phyloP scores from a whole-genome alignment of 2,113 vertebrate species.

The Anser cygnoides region DNA sequence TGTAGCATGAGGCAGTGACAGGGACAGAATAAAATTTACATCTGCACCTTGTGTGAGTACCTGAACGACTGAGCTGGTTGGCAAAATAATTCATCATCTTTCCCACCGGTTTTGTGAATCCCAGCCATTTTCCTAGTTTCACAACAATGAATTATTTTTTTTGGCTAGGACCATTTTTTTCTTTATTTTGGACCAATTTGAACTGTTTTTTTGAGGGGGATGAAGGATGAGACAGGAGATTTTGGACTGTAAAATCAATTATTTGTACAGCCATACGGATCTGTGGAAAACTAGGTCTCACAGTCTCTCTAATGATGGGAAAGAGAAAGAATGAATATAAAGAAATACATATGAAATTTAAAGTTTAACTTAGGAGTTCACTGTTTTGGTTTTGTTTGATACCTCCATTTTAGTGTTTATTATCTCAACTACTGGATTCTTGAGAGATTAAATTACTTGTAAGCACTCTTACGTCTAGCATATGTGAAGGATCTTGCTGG shows the following conservation, averaged over 20 bases:
- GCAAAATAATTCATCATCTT: background rate
- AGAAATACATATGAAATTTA: conserved; percentile 15
- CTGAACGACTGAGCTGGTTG: background rate
- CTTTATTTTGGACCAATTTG: conserved; percentile 56
- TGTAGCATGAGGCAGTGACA: background rate
- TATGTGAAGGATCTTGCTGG: conserved; percentile 46
- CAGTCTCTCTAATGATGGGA: conserved; percentile 48
- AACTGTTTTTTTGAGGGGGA: conserved; percentile 4
- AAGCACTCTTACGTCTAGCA: conserved; percentile 9
- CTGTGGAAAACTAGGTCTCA: conserved; percentile 51
- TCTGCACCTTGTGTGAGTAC: background rate
- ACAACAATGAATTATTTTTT: conserved; percentile 16
- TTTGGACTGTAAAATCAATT: conserved; percentile 68
- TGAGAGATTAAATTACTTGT: conserved; percentile 25
- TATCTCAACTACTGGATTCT: conserved; percentile 47
- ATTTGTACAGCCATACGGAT: conserved; percentile 58
- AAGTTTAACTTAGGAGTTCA: conserved; percentile 53
- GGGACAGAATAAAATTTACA: background rate
- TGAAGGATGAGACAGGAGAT: conserved; percentile 55
- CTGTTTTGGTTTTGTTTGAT: conserved; percentile 37
- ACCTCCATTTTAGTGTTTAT: conserved; percentile 59
- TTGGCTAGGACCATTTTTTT: conserved; percentile 19
- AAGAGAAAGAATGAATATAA: conserved; percentile 43
- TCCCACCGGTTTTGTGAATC: conserved; percentile 3
- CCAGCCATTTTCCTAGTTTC: background rate